These are phyloP conservation scores for Thecocarcelia acutangulata DNA, from an alignment of 2,888 invertebrate species.

Conservation along the genomic window DNA sequence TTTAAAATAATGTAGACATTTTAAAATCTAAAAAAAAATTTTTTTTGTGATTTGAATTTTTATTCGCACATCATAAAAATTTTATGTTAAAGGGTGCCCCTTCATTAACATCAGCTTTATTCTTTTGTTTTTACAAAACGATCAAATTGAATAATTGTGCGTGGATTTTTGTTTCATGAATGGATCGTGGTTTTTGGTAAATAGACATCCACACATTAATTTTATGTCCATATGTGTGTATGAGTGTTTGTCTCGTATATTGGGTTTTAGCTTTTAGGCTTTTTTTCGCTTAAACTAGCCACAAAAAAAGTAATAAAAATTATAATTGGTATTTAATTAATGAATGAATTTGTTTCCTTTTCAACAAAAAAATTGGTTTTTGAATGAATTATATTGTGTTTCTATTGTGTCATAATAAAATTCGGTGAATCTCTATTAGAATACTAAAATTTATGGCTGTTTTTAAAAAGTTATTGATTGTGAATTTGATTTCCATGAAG, in stretches of 20 bases:
- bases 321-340: constrained; percentile 24
- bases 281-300: neutral
- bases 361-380: neutral
- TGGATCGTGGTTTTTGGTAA: too few relatives aligned
- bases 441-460: neutral
- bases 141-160: too few relatives aligned
- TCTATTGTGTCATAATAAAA: neutral
- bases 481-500: neutral
- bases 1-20: too few relatives aligned
- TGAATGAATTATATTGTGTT: neutral
- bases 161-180: too few relatives aligned
- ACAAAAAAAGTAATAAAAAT: neutral
- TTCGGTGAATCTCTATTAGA: constrained; percentile 7
- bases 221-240: too few relatives aligned
- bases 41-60: too few relatives aligned
- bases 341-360: constrained; percentile 9
- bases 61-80: too few relatives aligned
- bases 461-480: neutral
- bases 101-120: too few relatives aligned
- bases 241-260: neutral
- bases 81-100: too few relatives aligned
- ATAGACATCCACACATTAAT: too few relatives aligned
- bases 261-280: neutral
- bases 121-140: too few relatives aligned
- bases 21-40: too few relatives aligned